Evolutionary conservation across 2,888 invertebrate genomes (phyloP), one percentile per base, ranked within the genome.

Genomic region (Scaptomyza reducta): DNA sequence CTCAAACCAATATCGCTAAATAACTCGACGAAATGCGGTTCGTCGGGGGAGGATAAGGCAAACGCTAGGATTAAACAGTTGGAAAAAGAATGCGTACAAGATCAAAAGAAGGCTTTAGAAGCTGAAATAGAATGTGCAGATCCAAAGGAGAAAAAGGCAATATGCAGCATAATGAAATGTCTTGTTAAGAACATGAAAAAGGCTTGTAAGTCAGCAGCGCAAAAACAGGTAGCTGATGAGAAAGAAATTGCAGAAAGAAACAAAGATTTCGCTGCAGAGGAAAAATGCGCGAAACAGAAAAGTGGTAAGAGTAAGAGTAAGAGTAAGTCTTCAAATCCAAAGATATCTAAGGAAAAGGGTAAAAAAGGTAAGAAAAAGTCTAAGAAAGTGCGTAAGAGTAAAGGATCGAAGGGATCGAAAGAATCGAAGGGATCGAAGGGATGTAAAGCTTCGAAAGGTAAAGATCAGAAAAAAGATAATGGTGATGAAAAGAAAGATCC

Each of bases 1-100:
- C 5, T 40, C 1, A 40, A 40, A 10, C 40, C 40, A 6, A 44
- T 22, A 44, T 22, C 18, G 6, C 18, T 22, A 10, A 59, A 66
- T 0, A 47, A 51, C 6, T 47, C 42, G 3, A 31, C 6, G 22
- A 44, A 44, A 9, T 40, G 40, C 40, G 16, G 16, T 10, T 9
- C 40, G 4, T 14, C 38, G 9, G 38, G 9, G 3, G 9, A 6
- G 6, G 57, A 42, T 10, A n/a, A 44, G 13, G 40, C 44, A 3
- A 40, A 29, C 7, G 11, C 44, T 0, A 25, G 45, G 16, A 6
- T 84, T 2, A 44, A 38, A 6, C 10, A 13, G 1, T 33, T 50
- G 1, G 53, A 84, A 11, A 46, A 10, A 0, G 33, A 65, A 27
- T 78, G 81, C 40, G 31, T 77, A 6, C 11, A 50, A 6, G 13